These are phyloP conservation scores for Epirrita christyi DNA, from an alignment of 2,888 invertebrate species.

Conservation along the genomic window DNA sequence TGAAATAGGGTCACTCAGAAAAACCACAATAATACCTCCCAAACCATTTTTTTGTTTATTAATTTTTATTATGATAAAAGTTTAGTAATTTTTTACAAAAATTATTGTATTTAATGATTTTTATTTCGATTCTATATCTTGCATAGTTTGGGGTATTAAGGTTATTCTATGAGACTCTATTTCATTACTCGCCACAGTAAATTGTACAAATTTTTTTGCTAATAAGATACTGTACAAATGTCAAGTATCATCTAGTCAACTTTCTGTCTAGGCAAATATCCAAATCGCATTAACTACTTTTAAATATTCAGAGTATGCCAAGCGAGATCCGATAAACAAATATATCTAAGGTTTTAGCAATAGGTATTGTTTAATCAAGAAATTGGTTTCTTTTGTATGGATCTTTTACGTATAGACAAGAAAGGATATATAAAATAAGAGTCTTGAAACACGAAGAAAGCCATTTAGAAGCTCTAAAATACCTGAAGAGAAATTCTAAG, in stretches of 20 bases:
- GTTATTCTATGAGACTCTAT: too few species aligned
- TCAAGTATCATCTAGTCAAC: constrained; percentile 1
- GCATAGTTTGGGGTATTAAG: too few species aligned
- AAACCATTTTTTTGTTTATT: too few species aligned
- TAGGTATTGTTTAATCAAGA: constrained; percentile 28
- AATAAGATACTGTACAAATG: neutral
- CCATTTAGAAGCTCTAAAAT: constrained; percentile 32
- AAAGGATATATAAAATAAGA: constrained; percentile 26
- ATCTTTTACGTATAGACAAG: constrained; percentile 28
- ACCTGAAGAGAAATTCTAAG: constrained; percentile 25
- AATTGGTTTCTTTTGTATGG: constrained; percentile 34
- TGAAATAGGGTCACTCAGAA: too few species aligned
- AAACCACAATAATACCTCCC: too few species aligned
- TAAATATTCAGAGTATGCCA: constrained; percentile 20
- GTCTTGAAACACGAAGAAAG: constrained; percentile 32
- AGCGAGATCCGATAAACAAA: constrained; percentile 15
- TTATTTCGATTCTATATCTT: too few species aligned
- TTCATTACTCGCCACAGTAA: too few species aligned
- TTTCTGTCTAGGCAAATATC: constrained; percentile 15
- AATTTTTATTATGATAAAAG: too few species aligned
- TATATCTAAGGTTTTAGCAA: constrained; percentile 17
- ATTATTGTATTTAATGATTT: too few species aligned
- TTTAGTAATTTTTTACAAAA: too few species aligned
- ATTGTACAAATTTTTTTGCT: neutral
- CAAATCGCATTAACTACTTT: constrained; percentile 14